Evolutionary conservation across 2,797 vertebrate species (phyloP), one percentile per base, ranked within the genome.

Genomic region (Enteromius mattozi): DNA sequence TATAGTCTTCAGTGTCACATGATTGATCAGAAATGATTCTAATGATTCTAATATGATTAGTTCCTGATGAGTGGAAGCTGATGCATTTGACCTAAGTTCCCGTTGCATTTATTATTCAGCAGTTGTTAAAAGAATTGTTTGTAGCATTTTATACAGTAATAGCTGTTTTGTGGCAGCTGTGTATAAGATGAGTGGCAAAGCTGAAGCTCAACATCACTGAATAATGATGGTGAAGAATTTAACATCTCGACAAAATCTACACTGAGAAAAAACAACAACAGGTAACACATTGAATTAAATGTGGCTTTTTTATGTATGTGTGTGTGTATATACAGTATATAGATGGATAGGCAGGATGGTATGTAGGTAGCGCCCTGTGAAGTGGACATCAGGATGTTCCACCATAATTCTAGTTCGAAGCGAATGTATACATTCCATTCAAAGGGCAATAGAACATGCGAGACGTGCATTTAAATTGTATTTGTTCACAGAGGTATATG

Each of bases 41-140:
- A 40, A 40, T 40, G 27, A 27, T 27, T 27, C 27, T 27, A 27
- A 27, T 27, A 40, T 40, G 40, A 40, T 40, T 40, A 40, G 40
- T 40, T 40, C 61, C 21, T 47, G 37, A 63, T 72, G 27, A 74
- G 17, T 61, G 24, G 37, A 81, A 19, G 75, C 86, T 89, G 81
- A 76, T 81, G 74, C 82, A 80, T 56, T 45, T 65, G 27, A 72
- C 84, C 80, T 91, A 27, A 0, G 74, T 89, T 89, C 85, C 77
- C 79, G 84, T 86, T 37, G 35, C 72, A 88, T 92, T 87, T 77
- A 90, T 92, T 92, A 92, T 93, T 91, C 87, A 93, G 37, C 9
- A 54, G 68, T 80, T 10, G 66, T 85, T 49, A 17, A 19, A 72
- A 72, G 9, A 0, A 30, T 19, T 72, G 14, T 47, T 45, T 47